A percentile compares a stretch with the other conserved stretches of the same genome.
These are phyloP conservation scores for Autographa gamma DNA, from an alignment of 2,888 invertebrate genomes.

Conservation along the genomic window DNA sequence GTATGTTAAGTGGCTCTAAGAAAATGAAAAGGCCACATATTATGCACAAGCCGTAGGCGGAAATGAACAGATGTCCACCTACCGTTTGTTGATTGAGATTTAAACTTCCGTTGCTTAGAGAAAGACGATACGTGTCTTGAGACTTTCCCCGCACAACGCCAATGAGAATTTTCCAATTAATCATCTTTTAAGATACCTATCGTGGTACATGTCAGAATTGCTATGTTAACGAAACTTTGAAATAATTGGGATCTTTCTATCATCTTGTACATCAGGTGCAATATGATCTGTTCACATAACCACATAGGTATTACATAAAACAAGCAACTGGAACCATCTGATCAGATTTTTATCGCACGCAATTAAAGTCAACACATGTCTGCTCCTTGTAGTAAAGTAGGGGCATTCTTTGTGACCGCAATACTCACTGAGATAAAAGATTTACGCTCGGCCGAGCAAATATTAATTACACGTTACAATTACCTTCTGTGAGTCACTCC, in stretches of 20 bases:
- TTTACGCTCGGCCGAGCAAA: slow-evolving; percentile 64
- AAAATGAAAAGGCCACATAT: neutral
- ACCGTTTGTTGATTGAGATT: neutral
- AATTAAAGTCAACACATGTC: slow-evolving; percentile 29
- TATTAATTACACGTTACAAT: slow-evolving; percentile 65
- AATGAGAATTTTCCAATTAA: neutral
- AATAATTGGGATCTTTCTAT: neutral
- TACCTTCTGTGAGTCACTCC: slow-evolving; percentile 58
- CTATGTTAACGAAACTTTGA: neutral
- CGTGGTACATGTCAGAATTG: neutral
- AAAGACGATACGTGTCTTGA: neutral
- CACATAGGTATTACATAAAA: neutral
- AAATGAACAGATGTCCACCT: neutral
- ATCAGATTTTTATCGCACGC: slow-evolving; percentile 31
- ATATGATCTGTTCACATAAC: neutral
- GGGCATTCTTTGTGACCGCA: slow-evolving; percentile 62
- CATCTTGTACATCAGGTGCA: neutral
- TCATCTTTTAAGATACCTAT: neutral
- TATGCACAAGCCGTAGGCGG: neutral
- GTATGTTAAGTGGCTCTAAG: neutral
- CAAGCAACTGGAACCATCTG: slow-evolving; percentile 10
- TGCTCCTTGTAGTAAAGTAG: slow-evolving; percentile 35
- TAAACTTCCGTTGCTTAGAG: neutral
- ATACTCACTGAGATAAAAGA: slow-evolving; percentile 66
- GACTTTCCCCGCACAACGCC: neutral